Conservation (phyloP, 2,113 vertebrate species). For the Pagrus major region DNA sequence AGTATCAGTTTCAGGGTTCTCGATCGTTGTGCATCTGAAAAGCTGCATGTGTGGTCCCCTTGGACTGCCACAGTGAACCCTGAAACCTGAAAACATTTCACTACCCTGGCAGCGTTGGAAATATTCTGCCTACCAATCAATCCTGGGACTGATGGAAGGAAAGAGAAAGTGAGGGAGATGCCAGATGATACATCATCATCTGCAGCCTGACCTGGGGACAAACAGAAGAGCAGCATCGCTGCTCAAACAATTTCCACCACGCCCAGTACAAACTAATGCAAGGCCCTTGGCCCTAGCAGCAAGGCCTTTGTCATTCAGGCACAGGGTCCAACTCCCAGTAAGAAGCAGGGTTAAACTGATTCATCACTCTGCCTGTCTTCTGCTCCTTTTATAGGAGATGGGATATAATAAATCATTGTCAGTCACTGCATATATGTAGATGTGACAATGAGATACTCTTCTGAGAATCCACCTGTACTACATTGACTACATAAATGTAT, state of each 20-base stretch:
- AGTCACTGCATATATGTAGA: neutral
- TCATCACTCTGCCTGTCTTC: neutral
- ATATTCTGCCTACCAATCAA: constrained; percentile 24
- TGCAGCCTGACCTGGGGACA: neutral
- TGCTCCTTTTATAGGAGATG: neutral
- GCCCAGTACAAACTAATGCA: constrained; percentile 24
- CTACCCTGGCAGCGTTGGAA: constrained; percentile 25
- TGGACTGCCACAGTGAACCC: constrained; percentile 4
- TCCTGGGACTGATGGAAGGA: constrained; percentile 39
- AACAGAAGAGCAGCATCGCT: neutral
- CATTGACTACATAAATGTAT: neutral
- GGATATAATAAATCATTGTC: neutral
- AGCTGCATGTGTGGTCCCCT: constrained; percentile 25
- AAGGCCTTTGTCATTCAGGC: constrained; percentile 2
- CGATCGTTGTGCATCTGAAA: constrained; percentile 6
- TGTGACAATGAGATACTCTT: neutral
- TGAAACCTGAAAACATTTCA: constrained; percentile 17
- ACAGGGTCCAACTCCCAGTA: neutral
- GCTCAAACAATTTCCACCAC: neutral
- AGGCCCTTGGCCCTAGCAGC: neutral
- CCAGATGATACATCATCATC: constrained; percentile 14
- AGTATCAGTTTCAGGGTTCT: constrained; percentile 23
- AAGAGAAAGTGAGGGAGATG: neutral
- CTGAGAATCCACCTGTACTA: neutral
- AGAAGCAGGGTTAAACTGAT: neutral